A percentile compares a stretch with the other conserved stretches of the same genome.
Evolutionary conservation across 2,797 vertebrate genomes (phyloP).

Genomic region (Mus caroli): DNA sequence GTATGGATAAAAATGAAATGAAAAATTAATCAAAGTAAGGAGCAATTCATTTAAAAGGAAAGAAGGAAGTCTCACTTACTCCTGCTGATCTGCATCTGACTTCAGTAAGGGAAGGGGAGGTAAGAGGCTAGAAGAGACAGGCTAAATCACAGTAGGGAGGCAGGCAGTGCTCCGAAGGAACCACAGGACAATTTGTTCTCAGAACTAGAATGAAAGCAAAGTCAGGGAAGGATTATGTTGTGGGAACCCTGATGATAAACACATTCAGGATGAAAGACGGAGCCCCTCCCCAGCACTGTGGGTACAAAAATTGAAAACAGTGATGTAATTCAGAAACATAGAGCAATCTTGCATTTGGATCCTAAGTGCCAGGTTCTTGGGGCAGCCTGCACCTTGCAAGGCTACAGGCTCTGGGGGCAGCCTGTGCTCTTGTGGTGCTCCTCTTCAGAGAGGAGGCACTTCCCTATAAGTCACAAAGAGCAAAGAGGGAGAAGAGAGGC

Average conservation of each 20-base stretch:
- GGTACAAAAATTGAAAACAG: constrained; percentile 81
- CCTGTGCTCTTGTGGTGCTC: background rate
- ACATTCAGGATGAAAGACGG: constrained; percentile 73
- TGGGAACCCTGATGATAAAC: constrained; percentile 81
- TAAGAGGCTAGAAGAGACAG: constrained; percentile 5
- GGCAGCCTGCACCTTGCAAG: background rate
- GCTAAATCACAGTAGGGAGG: constrained; percentile 39
- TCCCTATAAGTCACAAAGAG: background rate
- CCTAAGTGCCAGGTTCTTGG: constrained; percentile 9
- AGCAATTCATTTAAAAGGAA: constrained; percentile 35
- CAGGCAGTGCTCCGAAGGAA: constrained; percentile 73
- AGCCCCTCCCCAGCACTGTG: constrained; percentile 47
- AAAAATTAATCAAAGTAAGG: constrained; percentile 38
- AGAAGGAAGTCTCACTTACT: constrained; percentile 26
- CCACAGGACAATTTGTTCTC: constrained; percentile 81
- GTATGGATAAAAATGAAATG: background rate
- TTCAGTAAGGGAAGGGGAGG: background rate
- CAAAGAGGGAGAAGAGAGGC: background rate
- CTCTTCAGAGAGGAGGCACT: background rate
- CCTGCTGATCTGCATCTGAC: background rate
- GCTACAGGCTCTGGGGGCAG: background rate
- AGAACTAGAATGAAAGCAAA: constrained; percentile 79
- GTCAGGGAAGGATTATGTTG: constrained; percentile 75
- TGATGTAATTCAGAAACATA: constrained; percentile 73
- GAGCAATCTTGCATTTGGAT: constrained; percentile 37